These are phyloP conservation scores for Parauchenoglanis ngamensis DNA, from an alignment of 2,797 vertebrate genomes.

Conservation along the genomic window DNA sequence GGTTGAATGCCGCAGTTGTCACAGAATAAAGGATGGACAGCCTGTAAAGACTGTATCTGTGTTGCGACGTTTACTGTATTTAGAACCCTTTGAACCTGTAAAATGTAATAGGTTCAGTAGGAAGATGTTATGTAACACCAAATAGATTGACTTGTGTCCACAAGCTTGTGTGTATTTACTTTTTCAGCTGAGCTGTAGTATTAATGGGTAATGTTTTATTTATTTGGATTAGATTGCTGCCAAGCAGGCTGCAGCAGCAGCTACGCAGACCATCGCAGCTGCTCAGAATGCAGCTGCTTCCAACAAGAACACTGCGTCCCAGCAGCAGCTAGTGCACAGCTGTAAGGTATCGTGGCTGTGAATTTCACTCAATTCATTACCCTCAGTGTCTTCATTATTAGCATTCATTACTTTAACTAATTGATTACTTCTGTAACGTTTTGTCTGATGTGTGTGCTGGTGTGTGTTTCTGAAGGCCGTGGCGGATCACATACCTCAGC, in stretches of 20 bases:
- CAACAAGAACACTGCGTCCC: conserved; percentile 93
- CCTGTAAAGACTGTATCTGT: background rate
- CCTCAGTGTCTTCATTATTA: conserved; percentile 3
- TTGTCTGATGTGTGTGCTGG: background rate
- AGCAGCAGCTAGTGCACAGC: conserved; percentile 97
- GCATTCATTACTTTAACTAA: conserved; percentile 11
- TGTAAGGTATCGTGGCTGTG: conserved; percentile 84
- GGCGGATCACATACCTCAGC: conserved; percentile 92
- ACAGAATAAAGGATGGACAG: conserved; percentile 12
- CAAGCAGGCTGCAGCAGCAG: conserved; percentile 95
- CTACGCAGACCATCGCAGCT: conserved; percentile 96
- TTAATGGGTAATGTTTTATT: conserved; percentile 44
- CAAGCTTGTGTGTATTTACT: background rate
- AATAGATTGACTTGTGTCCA: too few relatives aligned
- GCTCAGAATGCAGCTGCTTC: conserved; percentile 95
- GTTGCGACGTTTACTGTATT: background rate
- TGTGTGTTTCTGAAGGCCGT: conserved; percentile 76
- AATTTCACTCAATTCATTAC: conserved; percentile 18
- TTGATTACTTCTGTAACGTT: conserved; percentile 6
- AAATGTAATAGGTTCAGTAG: background rate
- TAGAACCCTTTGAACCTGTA: background rate
- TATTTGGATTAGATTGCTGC: conserved; percentile 84
- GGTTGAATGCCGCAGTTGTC: conserved; percentile 7
- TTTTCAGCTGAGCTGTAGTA: conserved; percentile 5
- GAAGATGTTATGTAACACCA: background rate